phyloP scores from a whole-genome alignment of 1,140 invertebrate genomes.

The Ceratosolen solmsi region DNA sequence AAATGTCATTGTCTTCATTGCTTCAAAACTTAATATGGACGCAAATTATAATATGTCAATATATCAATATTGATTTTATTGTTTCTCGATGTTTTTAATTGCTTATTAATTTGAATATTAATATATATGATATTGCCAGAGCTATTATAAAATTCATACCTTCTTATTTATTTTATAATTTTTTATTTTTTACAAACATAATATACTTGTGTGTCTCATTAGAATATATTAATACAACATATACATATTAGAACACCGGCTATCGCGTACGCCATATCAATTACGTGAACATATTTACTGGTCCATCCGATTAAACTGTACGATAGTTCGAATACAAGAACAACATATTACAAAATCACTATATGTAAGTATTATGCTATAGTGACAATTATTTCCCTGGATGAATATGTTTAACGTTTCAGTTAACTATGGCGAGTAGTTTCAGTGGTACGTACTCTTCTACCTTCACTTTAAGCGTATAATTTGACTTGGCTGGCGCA shows the following conservation, averaged over 20 bases:
- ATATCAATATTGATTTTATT: not conserved
- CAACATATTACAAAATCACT: no score
- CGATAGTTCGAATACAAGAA: no score
- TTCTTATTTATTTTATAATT: not conserved
- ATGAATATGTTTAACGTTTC: no score
- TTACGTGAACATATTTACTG: not conserved
- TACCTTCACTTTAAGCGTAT: not conserved
- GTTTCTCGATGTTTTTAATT: not conserved
- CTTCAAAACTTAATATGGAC: not conserved
- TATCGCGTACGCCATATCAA: no score
- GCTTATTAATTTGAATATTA: not conserved
- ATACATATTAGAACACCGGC: no score
- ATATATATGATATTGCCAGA: not conserved
- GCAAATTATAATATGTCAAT: not conserved
- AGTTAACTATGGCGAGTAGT: not conserved
- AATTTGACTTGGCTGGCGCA: slow-evolving; percentile 27
- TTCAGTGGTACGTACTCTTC: not conserved
- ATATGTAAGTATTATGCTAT: no score
- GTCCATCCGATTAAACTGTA: no score
- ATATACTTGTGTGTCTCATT: not conserved
- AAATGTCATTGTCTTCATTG: not conserved
- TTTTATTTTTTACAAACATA: not conserved
- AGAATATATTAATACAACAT: no score
- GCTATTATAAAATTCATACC: not conserved
- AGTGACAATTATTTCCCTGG: not conserved